These are phyloP conservation scores for Danio tinwini DNA, from an alignment of 2,797 vertebrate species.

Conservation along the genomic window DNA sequence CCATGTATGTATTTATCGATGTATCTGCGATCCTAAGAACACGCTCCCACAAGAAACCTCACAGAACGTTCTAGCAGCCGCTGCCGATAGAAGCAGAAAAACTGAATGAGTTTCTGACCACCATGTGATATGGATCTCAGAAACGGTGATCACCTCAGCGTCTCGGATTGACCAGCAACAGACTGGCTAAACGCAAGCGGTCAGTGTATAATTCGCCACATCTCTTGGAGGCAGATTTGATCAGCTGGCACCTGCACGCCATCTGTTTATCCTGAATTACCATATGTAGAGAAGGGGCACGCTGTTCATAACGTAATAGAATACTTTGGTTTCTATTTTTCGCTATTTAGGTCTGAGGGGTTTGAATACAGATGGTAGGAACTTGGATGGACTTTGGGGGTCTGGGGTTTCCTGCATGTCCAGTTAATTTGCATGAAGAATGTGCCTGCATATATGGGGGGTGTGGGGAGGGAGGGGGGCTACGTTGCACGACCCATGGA, in stretches of 20 bases:
- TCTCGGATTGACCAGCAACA: constrained; percentile 23
- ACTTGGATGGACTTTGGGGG: constrained; percentile 25
- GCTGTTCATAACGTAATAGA: constrained; percentile 19
- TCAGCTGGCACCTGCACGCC: constrained; percentile 6
- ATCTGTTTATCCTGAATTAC: not conserved
- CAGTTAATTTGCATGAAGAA: constrained; percentile 80
- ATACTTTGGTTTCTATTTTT: constrained; percentile 72
- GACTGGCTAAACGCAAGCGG: constrained; percentile 11
- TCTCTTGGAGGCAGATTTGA: constrained; percentile 18
- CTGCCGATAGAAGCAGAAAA: constrained; percentile 7
- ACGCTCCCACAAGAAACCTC: constrained; percentile 16
- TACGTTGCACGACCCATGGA: constrained; percentile 57
- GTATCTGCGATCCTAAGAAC: constrained; percentile 20
- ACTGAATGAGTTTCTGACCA: not conserved
- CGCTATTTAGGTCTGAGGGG: constrained; percentile 57
- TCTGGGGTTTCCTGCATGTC: constrained; percentile 74
- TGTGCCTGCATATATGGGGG: constrained; percentile 74
- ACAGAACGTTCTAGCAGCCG: constrained; percentile 32
- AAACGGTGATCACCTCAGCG: not conserved
- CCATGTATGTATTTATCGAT: constrained; percentile 30
- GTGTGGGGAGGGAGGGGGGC: constrained; percentile 34
- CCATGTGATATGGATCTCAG: constrained; percentile 8
- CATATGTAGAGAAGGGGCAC: constrained; percentile 8
- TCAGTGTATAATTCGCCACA: not conserved
- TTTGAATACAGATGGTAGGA: constrained; percentile 9